Evolutionary conservation across 2,888 invertebrate species (phyloP), one percentile per base, ranked within the genome.

Genomic region (Hecatera dysodea): DNA sequence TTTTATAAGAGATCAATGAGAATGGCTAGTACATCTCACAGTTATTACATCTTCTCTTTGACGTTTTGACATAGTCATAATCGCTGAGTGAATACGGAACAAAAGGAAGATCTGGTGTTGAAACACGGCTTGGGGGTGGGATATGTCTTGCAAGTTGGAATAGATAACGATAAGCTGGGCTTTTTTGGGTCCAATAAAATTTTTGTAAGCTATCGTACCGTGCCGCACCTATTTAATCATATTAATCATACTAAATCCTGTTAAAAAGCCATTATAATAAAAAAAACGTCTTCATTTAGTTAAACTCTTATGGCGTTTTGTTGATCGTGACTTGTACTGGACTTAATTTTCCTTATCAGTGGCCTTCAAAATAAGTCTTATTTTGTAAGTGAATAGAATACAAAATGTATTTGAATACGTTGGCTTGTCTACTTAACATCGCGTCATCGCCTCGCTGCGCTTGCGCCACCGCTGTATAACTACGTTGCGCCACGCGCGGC

Each of bases 401-500:
- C 64, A 78, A 72, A 75, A 76, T 78, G 65, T 76, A 59, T 83
- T 80, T 74, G 77, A 75, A 70, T 80, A 72, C 64, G 62, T 84
- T 65, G 63, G 71, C 73, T 80, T 67, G 76, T 75, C 75, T 80
- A 77, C 81, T 83, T 76, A 86, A 75, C 80, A 80, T 67, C 77
- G 68, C 79, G 78, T 78, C 83, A 65, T 67, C 75, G 86, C 82
- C 79, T 80, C 77, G 75, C 78, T 72, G 80, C 73, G 83, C 75
- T 91, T 91, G 86, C 90, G 88, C 84, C 90, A 90, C 73, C 78
- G 74, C 60, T 29, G 56, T 83, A 81, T 84, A 73, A 67, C 71
- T 69, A 27, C 46, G 78, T 92, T 92, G 89, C 91, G 88, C 84
- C 91, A 91, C 73, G 80, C 77, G 69, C 80, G 82, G 86, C 77